phyloP scores from a whole-genome alignment of 2,113 vertebrate genomes.

The Pimephales promelas region DNA sequence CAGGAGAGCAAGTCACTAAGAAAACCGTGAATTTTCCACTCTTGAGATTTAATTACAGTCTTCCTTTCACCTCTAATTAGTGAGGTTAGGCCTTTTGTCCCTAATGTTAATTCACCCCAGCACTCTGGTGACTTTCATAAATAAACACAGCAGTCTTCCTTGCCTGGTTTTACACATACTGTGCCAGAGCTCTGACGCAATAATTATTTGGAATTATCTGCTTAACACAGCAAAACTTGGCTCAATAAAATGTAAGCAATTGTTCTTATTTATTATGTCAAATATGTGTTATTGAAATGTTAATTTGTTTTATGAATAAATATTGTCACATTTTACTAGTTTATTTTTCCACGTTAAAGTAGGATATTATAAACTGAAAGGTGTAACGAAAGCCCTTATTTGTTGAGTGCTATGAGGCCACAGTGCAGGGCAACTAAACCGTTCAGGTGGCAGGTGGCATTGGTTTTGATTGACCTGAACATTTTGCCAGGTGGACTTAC shows the following conservation, averaged over 20 bases:
- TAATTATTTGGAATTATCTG: not conserved
- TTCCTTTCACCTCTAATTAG: slow-evolving; percentile 80
- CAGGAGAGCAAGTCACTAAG: slow-evolving; percentile 59
- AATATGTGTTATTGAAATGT: not conserved
- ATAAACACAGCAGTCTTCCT: slow-evolving; percentile 52
- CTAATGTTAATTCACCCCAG: slow-evolving; percentile 66
- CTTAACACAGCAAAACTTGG: not conserved
- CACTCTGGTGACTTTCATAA: slow-evolving; percentile 64
- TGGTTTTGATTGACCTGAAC: slow-evolving; percentile 35
- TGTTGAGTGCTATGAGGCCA: not conserved
- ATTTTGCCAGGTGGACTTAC: slow-evolving; percentile 28
- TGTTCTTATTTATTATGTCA: not conserved
- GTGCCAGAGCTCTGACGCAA: slow-evolving; percentile 56
- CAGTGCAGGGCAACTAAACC: not conserved
- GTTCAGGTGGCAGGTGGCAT: slow-evolving; percentile 6
- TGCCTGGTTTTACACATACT: slow-evolving; percentile 49
- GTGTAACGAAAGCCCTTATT: not conserved
- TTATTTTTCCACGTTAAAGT: not conserved
- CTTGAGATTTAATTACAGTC: slow-evolving; percentile 77
- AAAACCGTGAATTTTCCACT: slow-evolving; percentile 66
- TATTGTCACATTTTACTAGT: not conserved
- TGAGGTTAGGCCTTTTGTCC: slow-evolving; percentile 67
- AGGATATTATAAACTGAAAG: not conserved
- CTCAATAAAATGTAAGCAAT: not conserved
- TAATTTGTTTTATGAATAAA: not conserved